Conservation (phyloP, 2,888 invertebrate genomes). For the Hydropsyche betteni region DNA sequence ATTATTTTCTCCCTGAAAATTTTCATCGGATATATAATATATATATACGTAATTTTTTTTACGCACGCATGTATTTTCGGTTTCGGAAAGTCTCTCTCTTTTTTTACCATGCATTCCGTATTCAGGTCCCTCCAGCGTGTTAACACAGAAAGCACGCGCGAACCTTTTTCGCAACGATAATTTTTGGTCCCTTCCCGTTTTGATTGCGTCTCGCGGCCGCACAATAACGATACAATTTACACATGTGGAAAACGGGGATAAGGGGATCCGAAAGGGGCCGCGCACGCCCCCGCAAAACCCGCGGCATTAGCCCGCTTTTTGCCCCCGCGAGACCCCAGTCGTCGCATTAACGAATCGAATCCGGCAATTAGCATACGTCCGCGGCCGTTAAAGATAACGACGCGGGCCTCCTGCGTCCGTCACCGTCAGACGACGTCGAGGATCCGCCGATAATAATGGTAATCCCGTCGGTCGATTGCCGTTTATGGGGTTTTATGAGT, state of each 20-base stretch:
- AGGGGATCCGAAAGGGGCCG: neutral
- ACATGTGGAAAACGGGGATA: no score
- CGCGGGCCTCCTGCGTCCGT: neutral
- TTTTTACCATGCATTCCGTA: no score
- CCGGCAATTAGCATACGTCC: neutral
- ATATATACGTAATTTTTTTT: no score
- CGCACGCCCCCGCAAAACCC: neutral
- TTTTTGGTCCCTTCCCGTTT: constrained; percentile 8
- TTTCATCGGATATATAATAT: no score
- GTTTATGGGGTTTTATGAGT: constrained; percentile 30
- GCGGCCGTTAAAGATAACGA: neutral
- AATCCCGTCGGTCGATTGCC: constrained; percentile 17
- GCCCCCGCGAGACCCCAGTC: neutral
- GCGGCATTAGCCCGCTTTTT: neutral
- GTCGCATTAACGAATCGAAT: constrained; percentile 26
- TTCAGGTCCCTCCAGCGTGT: no score
- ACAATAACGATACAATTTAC: constrained; percentile 29
- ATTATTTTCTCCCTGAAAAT: no score
- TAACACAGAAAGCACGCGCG: no score
- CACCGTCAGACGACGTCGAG: constrained; percentile 3
- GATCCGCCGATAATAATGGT: neutral
- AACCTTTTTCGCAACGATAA: constrained; percentile 5
- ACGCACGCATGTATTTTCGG: no score
- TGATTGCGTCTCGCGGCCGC: constrained; percentile 22
- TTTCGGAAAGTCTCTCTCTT: no score